These are phyloP conservation scores for Antheraea assamensis DNA, from an alignment of 2,888 invertebrate genomes.

Conservation along the genomic window DNA sequence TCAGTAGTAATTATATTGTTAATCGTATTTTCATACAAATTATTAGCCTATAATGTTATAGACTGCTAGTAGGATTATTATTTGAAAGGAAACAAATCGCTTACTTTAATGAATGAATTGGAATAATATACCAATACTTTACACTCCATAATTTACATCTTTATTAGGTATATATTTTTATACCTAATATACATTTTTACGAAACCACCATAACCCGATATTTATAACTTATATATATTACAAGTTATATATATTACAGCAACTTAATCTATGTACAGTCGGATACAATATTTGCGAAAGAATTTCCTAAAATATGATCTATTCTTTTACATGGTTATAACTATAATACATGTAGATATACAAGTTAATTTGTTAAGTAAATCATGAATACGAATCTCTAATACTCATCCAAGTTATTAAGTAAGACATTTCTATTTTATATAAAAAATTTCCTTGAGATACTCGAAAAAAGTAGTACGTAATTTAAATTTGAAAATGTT, in stretches of 20 bases:
- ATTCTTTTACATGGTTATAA: no score
- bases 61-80: no score
- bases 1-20: no score
- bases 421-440: neutral
- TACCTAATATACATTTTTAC: neutral
- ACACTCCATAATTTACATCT: no score
- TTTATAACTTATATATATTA: no score
- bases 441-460: neutral
- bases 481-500: constrained; percentile 19
- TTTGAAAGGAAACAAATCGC: no score
- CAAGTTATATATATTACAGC: neutral
- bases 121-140: no score
- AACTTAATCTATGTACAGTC: neutral
- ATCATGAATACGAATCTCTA: neutral
- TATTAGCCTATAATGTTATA: no score
- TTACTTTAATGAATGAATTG: no score
- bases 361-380: neutral
- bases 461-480: neutral
- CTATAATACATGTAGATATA: no score
- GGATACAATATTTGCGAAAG: neutral
- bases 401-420: neutral
- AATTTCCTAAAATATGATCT: neutral
- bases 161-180: no score
- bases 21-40: no score
- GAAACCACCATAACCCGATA: neutral